Evolutionary conservation across 2,113 vertebrate species (phyloP).

Genomic region (Ia io): DNA sequence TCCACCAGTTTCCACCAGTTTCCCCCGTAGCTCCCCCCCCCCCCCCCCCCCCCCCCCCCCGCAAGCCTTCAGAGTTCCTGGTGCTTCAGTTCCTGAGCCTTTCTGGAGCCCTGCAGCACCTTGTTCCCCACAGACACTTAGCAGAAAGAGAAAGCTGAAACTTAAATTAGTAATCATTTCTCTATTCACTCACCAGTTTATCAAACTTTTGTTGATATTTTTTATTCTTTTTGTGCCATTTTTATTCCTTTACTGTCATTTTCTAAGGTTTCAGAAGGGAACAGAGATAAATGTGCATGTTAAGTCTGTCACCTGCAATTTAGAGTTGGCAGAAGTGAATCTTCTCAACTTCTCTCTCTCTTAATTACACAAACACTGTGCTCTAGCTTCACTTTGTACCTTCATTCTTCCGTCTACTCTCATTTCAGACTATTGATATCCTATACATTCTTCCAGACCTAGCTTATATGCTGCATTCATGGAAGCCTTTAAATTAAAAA

Average conservation of each 20-base stretch:
- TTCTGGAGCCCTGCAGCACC: not conserved
- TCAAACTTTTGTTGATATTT: constrained; percentile 2
- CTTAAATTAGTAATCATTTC: not conserved
- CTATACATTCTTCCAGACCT: not conserved
- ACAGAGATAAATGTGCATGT: not conserved
- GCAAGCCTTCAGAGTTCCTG: not conserved
- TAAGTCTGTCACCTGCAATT: not conserved
- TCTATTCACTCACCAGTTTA: not conserved
- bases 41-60: not conserved
- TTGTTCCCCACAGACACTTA: not conserved
- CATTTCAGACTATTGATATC: not conserved
- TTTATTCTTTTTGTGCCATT: constrained; percentile 8
- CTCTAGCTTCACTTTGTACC: not conserved
- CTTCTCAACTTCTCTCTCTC: not conserved
- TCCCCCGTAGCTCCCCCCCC: not conserved
- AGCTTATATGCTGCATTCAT: not conserved
- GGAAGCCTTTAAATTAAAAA: not conserved
- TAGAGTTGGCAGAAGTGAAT: not conserved
- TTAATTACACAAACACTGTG: not conserved
- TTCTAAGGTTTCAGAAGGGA: constrained; percentile 33
- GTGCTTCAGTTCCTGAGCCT: not conserved
- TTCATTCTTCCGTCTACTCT: not conserved
- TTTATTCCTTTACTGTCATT: not conserved
- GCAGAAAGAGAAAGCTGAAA: constrained; percentile 25
- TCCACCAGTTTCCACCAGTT: not conserved